phyloP scores from a whole-genome alignment of 2,888 invertebrate species.

The Halictus quadricinctus region DNA sequence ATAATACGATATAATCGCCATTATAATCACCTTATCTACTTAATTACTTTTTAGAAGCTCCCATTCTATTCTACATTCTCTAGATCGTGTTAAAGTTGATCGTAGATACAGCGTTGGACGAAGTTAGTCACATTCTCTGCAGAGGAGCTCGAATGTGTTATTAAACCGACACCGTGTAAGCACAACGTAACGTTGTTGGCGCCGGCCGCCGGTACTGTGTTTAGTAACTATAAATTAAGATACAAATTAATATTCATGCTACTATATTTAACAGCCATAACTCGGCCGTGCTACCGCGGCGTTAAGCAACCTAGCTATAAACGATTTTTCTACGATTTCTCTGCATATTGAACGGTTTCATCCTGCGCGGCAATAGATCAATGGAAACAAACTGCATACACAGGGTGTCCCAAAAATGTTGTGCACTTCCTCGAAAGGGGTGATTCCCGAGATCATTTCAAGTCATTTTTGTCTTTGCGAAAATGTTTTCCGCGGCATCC shows the following conservation, averaged over 20 bases:
- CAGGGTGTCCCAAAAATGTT: no score
- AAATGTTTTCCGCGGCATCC: no score
- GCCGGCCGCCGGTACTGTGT: background rate
- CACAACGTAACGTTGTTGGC: background rate
- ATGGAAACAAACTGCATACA: conserved; percentile 23
- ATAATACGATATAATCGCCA: background rate
- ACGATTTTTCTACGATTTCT: background rate
- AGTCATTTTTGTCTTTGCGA: no score
- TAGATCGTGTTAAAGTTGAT: background rate
- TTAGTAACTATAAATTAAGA: conserved; percentile 45
- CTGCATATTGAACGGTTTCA: background rate
- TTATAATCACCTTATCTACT: background rate
- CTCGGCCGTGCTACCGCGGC: background rate
- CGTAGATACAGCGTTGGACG: background rate
- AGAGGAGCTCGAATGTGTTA: conserved; percentile 13
- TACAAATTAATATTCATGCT: conserved; percentile 45
- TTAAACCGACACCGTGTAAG: conserved; percentile 30
- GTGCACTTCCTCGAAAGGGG: no score
- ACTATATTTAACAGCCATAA: conserved; percentile 35
- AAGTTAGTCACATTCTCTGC: background rate
- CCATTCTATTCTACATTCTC: background rate
- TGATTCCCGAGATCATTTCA: no score
- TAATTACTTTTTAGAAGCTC: background rate
- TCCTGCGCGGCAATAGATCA: background rate
- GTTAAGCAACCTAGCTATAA: background rate